phyloP scores from a whole-genome alignment of 2,113 vertebrate genomes.

The Festucalex cinctus region DNA sequence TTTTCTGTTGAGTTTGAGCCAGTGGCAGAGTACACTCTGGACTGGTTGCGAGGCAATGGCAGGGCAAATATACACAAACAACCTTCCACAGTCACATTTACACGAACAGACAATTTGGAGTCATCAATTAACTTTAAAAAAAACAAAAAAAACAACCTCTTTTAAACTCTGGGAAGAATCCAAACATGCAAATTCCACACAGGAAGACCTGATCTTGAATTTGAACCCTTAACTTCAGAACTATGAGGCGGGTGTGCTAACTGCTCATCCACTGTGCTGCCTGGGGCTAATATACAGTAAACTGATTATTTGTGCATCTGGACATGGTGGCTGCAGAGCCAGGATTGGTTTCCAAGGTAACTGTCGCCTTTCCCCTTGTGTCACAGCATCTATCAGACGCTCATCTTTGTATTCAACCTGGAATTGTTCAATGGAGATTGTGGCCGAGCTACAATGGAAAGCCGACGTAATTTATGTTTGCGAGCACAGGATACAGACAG shows the following conservation, averaged over 20 bases:
- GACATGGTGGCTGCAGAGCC: constrained; percentile 58
- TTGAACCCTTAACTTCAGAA: neutral
- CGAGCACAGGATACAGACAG: neutral
- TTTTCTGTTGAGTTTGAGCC: no score
- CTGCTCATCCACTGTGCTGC: neutral
- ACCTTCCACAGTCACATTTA: no score
- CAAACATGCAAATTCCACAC: neutral
- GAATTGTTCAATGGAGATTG: neutral
- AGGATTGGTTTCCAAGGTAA: constrained; percentile 71
- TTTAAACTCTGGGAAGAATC: no score
- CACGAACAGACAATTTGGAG: no score
- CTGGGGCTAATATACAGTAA: neutral
- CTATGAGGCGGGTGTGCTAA: neutral
- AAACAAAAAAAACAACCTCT: no score
- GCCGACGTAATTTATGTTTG: neutral
- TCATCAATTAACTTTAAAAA: no score
- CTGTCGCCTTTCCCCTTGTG: constrained; percentile 33
- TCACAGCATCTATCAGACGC: constrained; percentile 18
- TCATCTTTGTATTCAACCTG: neutral
- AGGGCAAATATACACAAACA: no score
- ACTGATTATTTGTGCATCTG: constrained; percentile 40
- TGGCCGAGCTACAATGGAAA: neutral
- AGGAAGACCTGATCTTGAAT: neutral
- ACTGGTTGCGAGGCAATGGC: no score
- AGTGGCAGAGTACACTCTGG: no score